These are phyloP conservation scores for Paedocypris micromegethes DNA, from an alignment of 2,797 vertebrate genomes.

Conservation along the genomic window DNA sequence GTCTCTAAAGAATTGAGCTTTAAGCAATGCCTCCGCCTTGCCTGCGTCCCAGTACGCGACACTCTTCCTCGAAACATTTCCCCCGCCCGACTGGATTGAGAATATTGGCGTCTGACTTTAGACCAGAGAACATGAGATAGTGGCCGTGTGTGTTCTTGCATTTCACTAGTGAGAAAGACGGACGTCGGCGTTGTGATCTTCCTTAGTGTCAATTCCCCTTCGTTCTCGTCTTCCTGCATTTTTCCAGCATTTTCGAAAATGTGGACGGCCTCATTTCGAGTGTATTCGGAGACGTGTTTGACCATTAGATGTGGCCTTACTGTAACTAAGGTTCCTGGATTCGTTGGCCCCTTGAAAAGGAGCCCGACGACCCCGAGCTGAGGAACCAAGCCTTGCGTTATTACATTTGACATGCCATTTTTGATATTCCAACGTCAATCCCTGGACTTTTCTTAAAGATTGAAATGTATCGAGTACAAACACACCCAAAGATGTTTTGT, in stretches of 20 bases:
- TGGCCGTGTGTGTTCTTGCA: conserved; percentile 6
- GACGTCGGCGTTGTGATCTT: too few relatives aligned
- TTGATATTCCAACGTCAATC: conserved; percentile 28
- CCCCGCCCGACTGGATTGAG: conserved; percentile 10
- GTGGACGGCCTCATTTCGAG: conserved; percentile 16
- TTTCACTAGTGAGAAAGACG: too few relatives aligned
- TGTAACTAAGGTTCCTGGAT: conserved; percentile 54
- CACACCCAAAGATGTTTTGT: conserved; percentile 47
- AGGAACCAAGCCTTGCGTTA: conserved; percentile 36
- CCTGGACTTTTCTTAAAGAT: conserved; percentile 28
- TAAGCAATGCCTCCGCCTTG: conserved; percentile 99
- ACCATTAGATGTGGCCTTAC: conserved; percentile 76
- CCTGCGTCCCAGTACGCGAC: conserved; percentile 90
- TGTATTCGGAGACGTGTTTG: conserved; percentile 52
- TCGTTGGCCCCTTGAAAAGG: conserved; percentile 44
- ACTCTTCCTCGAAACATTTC: conserved; percentile 51
- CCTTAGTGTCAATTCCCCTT: background rate
- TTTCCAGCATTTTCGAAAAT: conserved; percentile 20
- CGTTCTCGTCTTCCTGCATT: conserved; percentile 41
- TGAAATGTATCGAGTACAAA: conserved; percentile 18
- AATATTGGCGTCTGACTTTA: conserved; percentile 23
- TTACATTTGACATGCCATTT: conserved; percentile 33
- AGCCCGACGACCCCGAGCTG: conserved; percentile 26
- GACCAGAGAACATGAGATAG: conserved; percentile 50
- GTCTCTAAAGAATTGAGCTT: conserved; percentile 95